Evolutionary conservation across 2,888 invertebrate genomes (phyloP), one percentile per base, ranked within the genome.

Genomic region (Lucinisca nassula): DNA sequence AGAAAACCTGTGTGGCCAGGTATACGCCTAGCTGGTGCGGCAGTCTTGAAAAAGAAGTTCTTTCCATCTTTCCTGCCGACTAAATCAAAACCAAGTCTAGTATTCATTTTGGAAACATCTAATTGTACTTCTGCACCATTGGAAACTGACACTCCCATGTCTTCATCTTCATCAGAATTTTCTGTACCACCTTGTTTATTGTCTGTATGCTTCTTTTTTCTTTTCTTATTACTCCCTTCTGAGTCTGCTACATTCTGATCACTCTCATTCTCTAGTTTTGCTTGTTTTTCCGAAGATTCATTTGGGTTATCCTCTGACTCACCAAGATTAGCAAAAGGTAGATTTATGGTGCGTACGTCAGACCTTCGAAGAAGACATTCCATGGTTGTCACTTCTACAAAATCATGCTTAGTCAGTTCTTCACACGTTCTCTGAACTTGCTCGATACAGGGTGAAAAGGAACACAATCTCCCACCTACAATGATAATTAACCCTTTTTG

Each of bases 381-480:
- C 96, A 98, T 97, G 0, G 99, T 99, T 93, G 97, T 97, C 79
- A 99, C 97, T 93, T 99, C 98, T 82, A 98, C 97, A 96, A 99
- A 99, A 8, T 98, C 98, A 67, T 97, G 96, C 51, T 97, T 97
- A 79, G 97, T 97, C 40, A 99, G 97, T 35, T 97, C 97, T 55
- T 97, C 96, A 95, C 98, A 98, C 12, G 98, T 98, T 88, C 98
- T 97, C 96, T 99, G 99, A 0, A 99, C 99, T 97, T 99, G 99
- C 96, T 99, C 99, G 92, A 99, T 99, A 96, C 99, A 99, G 0
- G 99, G 99, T 0, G 99, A 99, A 97, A 99, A 99, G 0, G 99
- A 99, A 96, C 99, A 99, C 91, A 99, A 97, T 93, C 99, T 97
- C 3, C 99, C 99, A 93, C 99, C 99, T 97, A 97, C 76, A 89